These are phyloP conservation scores for Bibio marci DNA, from an alignment of 2,888 invertebrate genomes.

Conservation along the genomic window DNA sequence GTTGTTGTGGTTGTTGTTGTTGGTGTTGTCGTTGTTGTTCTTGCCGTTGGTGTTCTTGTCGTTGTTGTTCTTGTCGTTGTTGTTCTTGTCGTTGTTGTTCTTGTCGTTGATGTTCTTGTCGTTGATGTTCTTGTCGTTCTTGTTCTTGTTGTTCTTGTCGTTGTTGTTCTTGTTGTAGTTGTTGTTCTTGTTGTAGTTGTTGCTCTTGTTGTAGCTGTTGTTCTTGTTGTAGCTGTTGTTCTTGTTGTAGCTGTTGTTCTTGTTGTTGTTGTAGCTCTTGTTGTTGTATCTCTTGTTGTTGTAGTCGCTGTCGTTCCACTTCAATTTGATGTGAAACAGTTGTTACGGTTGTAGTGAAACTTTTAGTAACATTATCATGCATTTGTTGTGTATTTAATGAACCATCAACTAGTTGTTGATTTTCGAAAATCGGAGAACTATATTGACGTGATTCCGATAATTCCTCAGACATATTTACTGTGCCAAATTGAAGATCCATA, in stretches of 20 bases:
- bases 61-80: conserved; percentile 14
- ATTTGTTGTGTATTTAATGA: conserved; percentile 3
- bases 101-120: too few relatives aligned
- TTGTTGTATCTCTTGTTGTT: not conserved
- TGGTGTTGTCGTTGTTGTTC: conserved; percentile 4
- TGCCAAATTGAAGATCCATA: conserved; percentile 4
- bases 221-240: conserved; percentile 3
- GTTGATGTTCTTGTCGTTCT: conserved; percentile 2
- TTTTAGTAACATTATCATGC: not conserved
- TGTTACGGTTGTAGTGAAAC: conserved; percentile 7
- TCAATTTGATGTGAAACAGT: conserved; percentile 12
- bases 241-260: conserved; percentile 13
- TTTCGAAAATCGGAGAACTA: not conserved
- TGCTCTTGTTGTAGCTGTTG: conserved; percentile 6
- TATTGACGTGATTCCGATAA: not conserved
- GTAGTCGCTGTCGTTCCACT: conserved; percentile 15
- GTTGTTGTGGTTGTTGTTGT: conserved; percentile 7
- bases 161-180: conserved; percentile 15
- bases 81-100: conserved; percentile 14
- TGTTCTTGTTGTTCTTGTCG: conserved; percentile 8
- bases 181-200: conserved; percentile 8
- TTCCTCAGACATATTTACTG: conserved; percentile 5
- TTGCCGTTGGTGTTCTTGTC: conserved; percentile 1
- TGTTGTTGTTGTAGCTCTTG: conserved; percentile 5
- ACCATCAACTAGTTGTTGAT: not conserved